phyloP scores from a whole-genome alignment of 2,797 vertebrate genomes.

The Luscinia luscinia region DNA sequence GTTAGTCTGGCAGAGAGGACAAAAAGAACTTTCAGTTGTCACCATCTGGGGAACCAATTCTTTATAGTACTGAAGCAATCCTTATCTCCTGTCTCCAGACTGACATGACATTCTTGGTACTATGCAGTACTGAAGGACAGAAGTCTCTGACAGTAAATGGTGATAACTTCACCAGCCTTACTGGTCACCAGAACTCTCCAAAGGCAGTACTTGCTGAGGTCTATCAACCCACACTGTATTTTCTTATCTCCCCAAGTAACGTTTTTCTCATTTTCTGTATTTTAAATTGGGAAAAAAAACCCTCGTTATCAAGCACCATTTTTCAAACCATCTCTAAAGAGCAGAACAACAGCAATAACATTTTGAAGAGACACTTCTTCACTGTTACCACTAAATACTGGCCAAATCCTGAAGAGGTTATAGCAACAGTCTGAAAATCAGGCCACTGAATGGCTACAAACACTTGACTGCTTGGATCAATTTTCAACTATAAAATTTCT shows the following conservation, averaged over 20 bases:
- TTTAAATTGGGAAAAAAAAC: fast-evolving
- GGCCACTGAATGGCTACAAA: neutral
- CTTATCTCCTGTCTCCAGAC: neutral
- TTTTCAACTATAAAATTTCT: neutral
- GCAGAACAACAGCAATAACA: neutral
- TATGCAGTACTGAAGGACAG: neutral
- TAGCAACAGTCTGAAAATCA: neutral
- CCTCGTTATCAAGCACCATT: neutral
- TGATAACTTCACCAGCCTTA: neutral
- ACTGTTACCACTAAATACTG: neutral
- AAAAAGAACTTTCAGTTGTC: neutral
- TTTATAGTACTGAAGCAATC: neutral
- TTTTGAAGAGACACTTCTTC: neutral
- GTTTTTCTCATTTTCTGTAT: neutral
- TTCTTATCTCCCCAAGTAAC: neutral
- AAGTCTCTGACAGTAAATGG: neutral
- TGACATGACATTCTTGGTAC: neutral
- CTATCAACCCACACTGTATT: neutral
- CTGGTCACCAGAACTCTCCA: neutral
- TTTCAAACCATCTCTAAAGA: neutral
- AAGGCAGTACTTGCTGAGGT: neutral
- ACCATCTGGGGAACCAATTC: neutral
- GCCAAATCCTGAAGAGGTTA: neutral
- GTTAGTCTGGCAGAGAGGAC: constrained; percentile 82
- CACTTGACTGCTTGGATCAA: neutral